Evolutionary conservation across 2,888 invertebrate genomes (phyloP).

Genomic region (Dicycla oo): DNA sequence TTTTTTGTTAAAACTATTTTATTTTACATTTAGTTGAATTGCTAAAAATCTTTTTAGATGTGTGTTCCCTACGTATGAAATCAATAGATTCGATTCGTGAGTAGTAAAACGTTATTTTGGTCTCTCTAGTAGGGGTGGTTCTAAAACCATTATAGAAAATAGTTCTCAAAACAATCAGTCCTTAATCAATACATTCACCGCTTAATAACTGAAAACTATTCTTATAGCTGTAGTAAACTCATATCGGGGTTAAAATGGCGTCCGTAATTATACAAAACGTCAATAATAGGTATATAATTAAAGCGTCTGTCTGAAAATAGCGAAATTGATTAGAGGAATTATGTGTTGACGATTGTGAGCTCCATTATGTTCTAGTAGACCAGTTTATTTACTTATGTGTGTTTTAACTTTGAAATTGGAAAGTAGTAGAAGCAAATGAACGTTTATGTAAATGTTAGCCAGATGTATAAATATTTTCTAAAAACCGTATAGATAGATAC

Average conservation of each 20-base stretch:
- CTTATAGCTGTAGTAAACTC: conserved; percentile 25
- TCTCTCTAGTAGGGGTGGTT: neutral
- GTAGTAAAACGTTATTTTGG: neutral
- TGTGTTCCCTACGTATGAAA: neutral
- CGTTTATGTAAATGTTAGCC: neutral
- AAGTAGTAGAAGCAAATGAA: neutral
- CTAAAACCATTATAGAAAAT: conserved; percentile 15
- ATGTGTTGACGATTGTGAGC: conserved; percentile 17
- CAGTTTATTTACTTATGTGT: neutral
- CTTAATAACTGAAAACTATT: conserved; percentile 33
- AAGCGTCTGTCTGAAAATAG: conserved; percentile 45
- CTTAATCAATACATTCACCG: conserved; percentile 5
- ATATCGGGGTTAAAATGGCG: conserved; percentile 35
- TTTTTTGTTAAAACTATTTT: too few species aligned
- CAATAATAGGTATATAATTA: conserved; percentile 56
- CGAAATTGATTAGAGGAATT: conserved; percentile 48
- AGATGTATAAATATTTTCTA: too few species aligned
- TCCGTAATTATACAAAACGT: conserved; percentile 43
- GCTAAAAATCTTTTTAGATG: too few species aligned
- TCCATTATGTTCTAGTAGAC: conserved; percentile 10
- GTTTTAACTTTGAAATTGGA: neutral
- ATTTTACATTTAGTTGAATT: too few species aligned
- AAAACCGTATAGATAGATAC: neutral
- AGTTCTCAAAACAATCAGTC: neutral
- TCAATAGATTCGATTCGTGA: neutral